Percentiles rank a stretch among this genome's conserved stretches.
phyloP scores from a whole-genome alignment of 2,113 vertebrate genomes.

The Scopus umbretta region DNA sequence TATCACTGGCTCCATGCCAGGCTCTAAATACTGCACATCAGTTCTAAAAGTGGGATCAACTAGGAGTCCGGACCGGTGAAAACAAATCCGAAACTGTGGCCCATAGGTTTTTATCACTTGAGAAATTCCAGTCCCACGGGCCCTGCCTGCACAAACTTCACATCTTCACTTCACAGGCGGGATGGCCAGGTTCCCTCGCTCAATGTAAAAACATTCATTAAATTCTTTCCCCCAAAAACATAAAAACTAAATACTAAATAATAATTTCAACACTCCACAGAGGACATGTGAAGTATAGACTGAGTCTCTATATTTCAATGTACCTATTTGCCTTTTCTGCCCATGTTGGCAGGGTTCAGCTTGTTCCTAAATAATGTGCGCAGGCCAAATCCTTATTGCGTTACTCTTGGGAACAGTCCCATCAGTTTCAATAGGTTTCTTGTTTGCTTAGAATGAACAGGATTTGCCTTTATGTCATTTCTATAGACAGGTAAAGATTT shows the following conservation, averaged over 20 bases:
- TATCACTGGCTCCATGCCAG: background rate
- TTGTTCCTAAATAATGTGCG: background rate
- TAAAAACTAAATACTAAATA: background rate
- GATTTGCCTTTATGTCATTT: background rate
- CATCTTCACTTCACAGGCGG: background rate
- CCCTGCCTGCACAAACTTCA: rapidly evolving
- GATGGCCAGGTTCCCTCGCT: background rate
- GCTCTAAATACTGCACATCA: background rate
- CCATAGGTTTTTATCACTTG: background rate
- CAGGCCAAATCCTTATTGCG: background rate
- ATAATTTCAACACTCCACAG: background rate
- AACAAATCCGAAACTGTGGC: background rate
- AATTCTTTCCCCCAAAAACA: too few relatives aligned
- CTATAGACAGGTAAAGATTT: background rate
- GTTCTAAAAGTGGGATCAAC: background rate
- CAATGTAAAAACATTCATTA: background rate
- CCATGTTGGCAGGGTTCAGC: rapidly evolving
- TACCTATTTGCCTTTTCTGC: background rate
- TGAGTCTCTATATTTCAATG: background rate
- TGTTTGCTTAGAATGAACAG: background rate
- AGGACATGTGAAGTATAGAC: background rate
- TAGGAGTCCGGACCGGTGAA: background rate
- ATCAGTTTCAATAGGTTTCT: background rate
- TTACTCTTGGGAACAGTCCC: background rate
- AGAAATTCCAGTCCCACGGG: background rate